Evolutionary conservation across 2,888 invertebrate genomes (phyloP).

Genomic region (Heliconius sara): DNA sequence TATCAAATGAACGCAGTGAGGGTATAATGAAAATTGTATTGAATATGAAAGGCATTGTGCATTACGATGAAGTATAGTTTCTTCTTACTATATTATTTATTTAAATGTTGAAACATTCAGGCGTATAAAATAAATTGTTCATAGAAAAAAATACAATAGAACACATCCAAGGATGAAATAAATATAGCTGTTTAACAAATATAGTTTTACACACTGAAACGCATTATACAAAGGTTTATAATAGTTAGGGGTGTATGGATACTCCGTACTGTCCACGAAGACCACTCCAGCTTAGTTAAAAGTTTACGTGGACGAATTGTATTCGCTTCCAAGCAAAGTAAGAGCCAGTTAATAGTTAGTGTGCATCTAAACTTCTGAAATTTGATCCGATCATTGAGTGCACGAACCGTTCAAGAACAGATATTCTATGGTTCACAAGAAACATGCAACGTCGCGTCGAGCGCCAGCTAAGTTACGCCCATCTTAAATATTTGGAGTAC

Average conservation of each 20-base stretch:
- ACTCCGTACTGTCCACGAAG: neutral
- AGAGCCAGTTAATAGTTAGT: conserved; percentile 9
- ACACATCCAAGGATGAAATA: neutral
- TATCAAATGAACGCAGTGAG: neutral
- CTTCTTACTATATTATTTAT: neutral
- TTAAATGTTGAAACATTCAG: neutral
- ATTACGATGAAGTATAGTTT: neutral
- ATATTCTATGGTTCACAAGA: neutral
- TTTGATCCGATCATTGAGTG: conserved; percentile 2
- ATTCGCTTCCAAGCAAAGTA: neutral
- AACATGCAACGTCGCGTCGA: neutral
- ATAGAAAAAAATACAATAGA: neutral
- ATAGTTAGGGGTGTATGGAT: neutral
- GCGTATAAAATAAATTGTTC: neutral
- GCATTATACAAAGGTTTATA: too few relatives aligned
- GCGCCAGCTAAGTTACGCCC: neutral
- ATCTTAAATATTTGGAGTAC: conserved; percentile 4
- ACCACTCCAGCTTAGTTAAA: neutral
- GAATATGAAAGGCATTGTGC: neutral
- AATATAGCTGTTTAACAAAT: too few relatives aligned
- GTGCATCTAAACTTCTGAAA: neutral
- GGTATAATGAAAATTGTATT: neutral
- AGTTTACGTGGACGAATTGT: neutral
- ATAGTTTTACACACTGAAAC: too few relatives aligned
- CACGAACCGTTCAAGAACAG: neutral